Conservation (phyloP, 2,113 vertebrate genomes). For the Sphaerodactylus townsendi region DNA sequence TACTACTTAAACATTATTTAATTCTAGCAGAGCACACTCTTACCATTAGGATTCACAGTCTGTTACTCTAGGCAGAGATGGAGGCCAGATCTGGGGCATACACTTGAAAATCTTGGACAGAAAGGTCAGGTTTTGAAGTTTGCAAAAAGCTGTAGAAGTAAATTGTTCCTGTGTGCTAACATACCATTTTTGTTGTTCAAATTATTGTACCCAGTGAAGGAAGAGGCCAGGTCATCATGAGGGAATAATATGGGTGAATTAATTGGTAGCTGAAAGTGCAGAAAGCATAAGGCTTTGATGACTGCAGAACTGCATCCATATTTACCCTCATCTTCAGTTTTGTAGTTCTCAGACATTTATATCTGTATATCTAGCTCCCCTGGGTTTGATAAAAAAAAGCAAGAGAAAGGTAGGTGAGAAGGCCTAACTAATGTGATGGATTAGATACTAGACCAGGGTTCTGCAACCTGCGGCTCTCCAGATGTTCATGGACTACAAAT, state of each 20-base stretch:
- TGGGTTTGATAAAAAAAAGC: neutral
- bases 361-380: too few relatives aligned
- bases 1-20: neutral
- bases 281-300: neutral
- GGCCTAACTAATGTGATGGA: neutral
- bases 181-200: neutral
- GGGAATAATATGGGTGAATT: neutral
- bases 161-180: neutral
- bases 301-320: neutral
- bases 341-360: neutral
- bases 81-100: neutral
- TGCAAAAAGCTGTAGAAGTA: neutral
- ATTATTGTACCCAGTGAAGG: neutral
- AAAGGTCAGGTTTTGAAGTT: neutral
- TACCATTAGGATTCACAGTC: neutral
- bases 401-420: neutral
- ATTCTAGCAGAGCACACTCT: neutral
- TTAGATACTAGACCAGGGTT: too few relatives aligned
- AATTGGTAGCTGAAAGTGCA: neutral
- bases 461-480: too few relatives aligned
- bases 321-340: neutral
- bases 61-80: neutral
- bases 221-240: neutral
- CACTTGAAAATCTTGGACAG: neutral
- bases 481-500: too few relatives aligned